phyloP scores from a whole-genome alignment of 2,888 invertebrate genomes.

The Trissolcus japonicus region DNA sequence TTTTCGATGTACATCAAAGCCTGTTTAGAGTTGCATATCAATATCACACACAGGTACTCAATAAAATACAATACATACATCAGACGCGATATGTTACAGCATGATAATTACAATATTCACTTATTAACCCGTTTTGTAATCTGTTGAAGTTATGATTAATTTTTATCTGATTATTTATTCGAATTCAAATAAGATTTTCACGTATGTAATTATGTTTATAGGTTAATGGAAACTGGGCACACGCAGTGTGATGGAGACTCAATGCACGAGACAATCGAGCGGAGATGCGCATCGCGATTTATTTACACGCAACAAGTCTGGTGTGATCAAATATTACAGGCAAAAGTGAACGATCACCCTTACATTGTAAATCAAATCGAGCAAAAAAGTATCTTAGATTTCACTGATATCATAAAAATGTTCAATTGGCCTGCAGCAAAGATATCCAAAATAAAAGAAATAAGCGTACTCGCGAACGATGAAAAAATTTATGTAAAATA shows the following conservation, averaged over 20 bases:
- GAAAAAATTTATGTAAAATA: neutral
- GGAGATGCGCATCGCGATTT: too few species aligned
- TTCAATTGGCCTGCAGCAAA: slow-evolving; percentile 8
- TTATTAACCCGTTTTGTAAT: too few species aligned
- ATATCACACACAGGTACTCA: slow-evolving; percentile 5
- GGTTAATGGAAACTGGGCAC: slow-evolving; percentile 18
- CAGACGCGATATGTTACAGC: too few species aligned
- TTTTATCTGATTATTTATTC: too few species aligned
- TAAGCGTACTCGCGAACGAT: neutral
- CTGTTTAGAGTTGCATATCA: neutral
- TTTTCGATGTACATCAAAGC: neutral
- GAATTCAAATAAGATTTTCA: too few species aligned
- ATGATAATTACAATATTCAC: too few species aligned
- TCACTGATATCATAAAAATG: neutral
- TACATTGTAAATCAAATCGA: slow-evolving; percentile 29
- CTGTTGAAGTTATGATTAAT: too few species aligned
- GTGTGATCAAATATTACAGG: slow-evolving; percentile 27
- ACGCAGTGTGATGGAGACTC: slow-evolving; percentile 30
- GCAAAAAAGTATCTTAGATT: slow-evolving; percentile 25
- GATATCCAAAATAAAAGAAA: slow-evolving; percentile 8
- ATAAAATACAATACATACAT: too few species aligned
- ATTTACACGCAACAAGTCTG: too few species aligned
- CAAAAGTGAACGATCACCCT: slow-evolving; percentile 26
- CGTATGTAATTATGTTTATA: too few species aligned
- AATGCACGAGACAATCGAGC: too few species aligned